Percentiles rank a stretch among this genome's conserved stretches.
Evolutionary conservation across 2,113 vertebrate species (phyloP).

Genomic region (Rallus limicola): DNA sequence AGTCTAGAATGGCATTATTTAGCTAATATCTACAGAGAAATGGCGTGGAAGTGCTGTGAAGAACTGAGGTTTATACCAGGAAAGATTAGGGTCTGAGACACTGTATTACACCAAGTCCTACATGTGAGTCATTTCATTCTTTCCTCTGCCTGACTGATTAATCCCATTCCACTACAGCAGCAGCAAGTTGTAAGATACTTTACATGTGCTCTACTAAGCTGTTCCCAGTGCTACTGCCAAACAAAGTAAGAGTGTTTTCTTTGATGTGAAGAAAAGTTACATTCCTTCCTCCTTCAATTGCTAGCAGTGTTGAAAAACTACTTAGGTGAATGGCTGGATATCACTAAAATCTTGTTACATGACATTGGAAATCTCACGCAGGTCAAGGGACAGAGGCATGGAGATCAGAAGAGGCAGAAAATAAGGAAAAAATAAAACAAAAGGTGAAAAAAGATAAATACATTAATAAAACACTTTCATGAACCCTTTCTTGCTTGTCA

Average conservation of each 20-base stretch:
- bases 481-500: neutral
- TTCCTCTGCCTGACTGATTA: neutral
- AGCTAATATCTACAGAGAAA: neutral
- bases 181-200: neutral
- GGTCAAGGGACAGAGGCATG: neutral
- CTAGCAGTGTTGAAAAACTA: constrained; percentile 5
- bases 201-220: neutral
- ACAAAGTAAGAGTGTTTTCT: neutral
- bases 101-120: neutral
- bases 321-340: neutral
- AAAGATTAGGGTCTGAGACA: neutral
- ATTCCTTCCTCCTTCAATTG: neutral
- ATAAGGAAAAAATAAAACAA: neutral
- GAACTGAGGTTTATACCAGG: neutral
- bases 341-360: neutral
- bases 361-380: neutral
- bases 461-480: neutral
- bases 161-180: neutral
- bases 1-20: neutral
- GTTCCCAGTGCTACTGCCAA: neutral
- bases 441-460: neutral
- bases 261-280: constrained; percentile 10
- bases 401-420: neutral
- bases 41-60: neutral
- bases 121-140: neutral